phyloP scores from a whole-genome alignment of 2,113 vertebrate species.

The Oncorhynchus masou region DNA sequence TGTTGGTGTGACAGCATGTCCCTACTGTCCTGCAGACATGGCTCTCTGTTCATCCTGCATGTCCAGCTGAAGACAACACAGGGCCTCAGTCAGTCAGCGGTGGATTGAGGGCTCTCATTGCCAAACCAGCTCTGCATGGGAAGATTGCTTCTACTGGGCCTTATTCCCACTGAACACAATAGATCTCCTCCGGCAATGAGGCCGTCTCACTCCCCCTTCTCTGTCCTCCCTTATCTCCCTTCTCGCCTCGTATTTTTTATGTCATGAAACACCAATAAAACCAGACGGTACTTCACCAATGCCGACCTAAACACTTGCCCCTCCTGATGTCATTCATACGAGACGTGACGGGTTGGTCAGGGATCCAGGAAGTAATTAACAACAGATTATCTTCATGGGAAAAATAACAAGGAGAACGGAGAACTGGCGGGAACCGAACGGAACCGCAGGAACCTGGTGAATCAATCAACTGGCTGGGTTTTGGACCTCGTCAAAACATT shows the following conservation, averaged over 20 bases:
- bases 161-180: conserved; percentile 54
- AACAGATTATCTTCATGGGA: conserved; percentile 15
- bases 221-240: conserved; percentile 6
- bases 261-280: conserved; percentile 31
- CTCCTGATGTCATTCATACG: conserved; percentile 13
- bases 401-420: background rate
- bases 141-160: conserved; percentile 51
- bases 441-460: background rate
- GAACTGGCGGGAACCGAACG: background rate
- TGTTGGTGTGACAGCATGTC: background rate
- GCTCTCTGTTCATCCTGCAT: conserved; percentile 3
- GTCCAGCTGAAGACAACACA: conserved; percentile 24
- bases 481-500: background rate
- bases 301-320: background rate
- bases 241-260: background rate
- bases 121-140: conserved; percentile 54
- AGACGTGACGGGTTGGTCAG: background rate
- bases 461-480: background rate
- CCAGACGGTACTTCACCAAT: background rate
- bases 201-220: background rate
- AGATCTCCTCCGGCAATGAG: background rate
- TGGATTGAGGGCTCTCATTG: conserved; percentile 39
- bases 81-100: conserved; percentile 23
- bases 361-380: conserved; percentile 22
- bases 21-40: conserved; percentile 20